Base-by-base conservation (phyloP, 2,797 vertebrate genomes). In the Hydrocynus forskahlii region DNA sequence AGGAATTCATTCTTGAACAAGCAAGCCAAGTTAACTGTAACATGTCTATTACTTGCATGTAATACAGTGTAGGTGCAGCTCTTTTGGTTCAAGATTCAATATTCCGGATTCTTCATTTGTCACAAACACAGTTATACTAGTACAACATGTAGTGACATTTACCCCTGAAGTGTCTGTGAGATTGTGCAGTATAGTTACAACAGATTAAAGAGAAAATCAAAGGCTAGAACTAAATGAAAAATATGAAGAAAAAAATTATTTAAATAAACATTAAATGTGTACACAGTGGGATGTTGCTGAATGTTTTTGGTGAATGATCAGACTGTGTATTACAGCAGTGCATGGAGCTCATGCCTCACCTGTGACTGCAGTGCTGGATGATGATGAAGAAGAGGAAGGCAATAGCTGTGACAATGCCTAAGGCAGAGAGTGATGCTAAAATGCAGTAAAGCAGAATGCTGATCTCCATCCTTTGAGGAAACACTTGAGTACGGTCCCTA, bases 361-460 rank as follows among this genome's bases (percentile, higher is more conserved):
- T 89, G 78, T 93, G 94, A 88, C 92, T 95, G 45, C 89, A 89
- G 84, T 92, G 91, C 94, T 95, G 90, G 89, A 94, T 89, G 86
- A 94, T 91, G 88, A 96, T 29, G 29, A 29, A 93, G 91, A 94
- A 92, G 85, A 97, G 91, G 83, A 96, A 88, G 48, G 89, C 91
- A 23, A 96, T 94, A 75, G 95, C 92, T 94, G 95, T 92, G 89
- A 96, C 87, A 94, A 97, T 93, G 85, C 93, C 95, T 4, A 94
- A 88, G 38, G 95, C 92, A 17, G 97, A 95, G 52, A 95, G 91
- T 5, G 95, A 94, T 0, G 95, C 96, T 14, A 96, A 86, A 64
- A 94, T 86, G 87, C 86, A 87, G 85, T 96, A 97, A 50, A 97
- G 92, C 0, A 94, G 91, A 12, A 96, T 76, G 81, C 91, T 92